phyloP scores from a whole-genome alignment of 2,888 invertebrate species.

The Pammene fasciana region DNA sequence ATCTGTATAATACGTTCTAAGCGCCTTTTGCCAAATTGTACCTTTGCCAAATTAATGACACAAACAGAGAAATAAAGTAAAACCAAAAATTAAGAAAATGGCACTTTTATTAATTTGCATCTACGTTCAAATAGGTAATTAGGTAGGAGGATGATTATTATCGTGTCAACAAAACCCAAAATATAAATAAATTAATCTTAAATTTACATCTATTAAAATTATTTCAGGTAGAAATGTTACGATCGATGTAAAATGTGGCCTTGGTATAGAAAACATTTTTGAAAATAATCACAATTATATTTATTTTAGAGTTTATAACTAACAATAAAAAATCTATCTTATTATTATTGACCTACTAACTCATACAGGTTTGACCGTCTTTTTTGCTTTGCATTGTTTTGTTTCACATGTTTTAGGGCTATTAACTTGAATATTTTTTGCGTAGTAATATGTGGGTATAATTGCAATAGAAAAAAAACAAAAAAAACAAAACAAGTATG shows the following conservation, averaged over 20 bases:
- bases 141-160: constrained; percentile 54
- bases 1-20: too few relatives aligned
- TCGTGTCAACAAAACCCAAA: constrained; percentile 43
- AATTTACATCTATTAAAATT: not conserved
- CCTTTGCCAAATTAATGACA: constrained; percentile 27
- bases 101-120: constrained; percentile 66
- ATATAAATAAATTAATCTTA: constrained; percentile 22
- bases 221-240: constrained; percentile 13
- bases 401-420: too few relatives aligned
- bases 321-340: constrained; percentile 34
- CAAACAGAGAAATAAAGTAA: constrained; percentile 44
- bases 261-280: not conserved
- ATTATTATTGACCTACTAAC: constrained; percentile 24
- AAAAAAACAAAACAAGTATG: not conserved
- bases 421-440: too few relatives aligned
- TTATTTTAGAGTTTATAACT: constrained; percentile 25
- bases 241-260: constrained; percentile 14
- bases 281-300: constrained; percentile 16
- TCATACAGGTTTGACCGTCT: not conserved
- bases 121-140: constrained; percentile 24
- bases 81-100: constrained; percentile 60
- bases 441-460: too few relatives aligned
- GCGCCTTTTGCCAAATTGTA: too few relatives aligned
- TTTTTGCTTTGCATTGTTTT: not conserved
- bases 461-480: too few relatives aligned